Conservation (phyloP, 2,113 vertebrate species). For the Willisornis vidua region DNA sequence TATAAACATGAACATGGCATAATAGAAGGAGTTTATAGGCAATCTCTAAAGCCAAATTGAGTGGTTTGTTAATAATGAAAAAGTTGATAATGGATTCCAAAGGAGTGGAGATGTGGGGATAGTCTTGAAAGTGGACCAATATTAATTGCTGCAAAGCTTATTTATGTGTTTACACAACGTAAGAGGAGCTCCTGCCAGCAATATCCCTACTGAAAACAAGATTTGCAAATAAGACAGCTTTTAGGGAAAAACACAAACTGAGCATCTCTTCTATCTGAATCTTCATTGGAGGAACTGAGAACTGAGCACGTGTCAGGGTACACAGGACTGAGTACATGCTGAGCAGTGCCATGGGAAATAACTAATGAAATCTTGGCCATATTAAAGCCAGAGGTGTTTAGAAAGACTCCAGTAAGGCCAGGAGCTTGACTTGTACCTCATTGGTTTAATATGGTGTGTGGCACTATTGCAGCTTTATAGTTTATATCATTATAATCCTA, state of each 20-base stretch:
- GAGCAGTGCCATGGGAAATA: not conserved
- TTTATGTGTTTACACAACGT: constrained; percentile 37
- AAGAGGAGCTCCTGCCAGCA: constrained; percentile 22
- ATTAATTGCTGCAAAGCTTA: constrained; percentile 52
- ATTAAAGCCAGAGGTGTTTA: not conserved
- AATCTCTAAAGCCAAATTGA: constrained; percentile 30
- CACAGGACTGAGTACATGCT: not conserved
- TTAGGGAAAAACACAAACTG: not conserved
- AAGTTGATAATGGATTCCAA: constrained; percentile 51
- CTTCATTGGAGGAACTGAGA: not conserved
- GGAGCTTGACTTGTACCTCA: not conserved
- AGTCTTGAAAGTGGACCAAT: constrained; percentile 41
- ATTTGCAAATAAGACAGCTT: constrained; percentile 17
- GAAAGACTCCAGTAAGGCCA: not conserved
- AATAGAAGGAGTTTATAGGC: not conserved
- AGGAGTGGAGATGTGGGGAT: constrained; percentile 20
- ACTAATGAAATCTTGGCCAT: not conserved
- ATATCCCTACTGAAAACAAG: constrained; percentile 30
- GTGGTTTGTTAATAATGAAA: constrained; percentile 50
- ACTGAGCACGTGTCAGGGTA: not conserved
- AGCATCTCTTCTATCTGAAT: not conserved
- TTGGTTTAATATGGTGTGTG: not conserved
- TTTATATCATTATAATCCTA: not conserved
- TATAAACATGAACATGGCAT: not conserved
- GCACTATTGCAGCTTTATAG: not conserved